Evolutionary conservation across 1,140 invertebrate genomes (phyloP), one percentile per base, ranked within the genome.

Genomic region (Pseudomyrmex pallidus): DNA sequence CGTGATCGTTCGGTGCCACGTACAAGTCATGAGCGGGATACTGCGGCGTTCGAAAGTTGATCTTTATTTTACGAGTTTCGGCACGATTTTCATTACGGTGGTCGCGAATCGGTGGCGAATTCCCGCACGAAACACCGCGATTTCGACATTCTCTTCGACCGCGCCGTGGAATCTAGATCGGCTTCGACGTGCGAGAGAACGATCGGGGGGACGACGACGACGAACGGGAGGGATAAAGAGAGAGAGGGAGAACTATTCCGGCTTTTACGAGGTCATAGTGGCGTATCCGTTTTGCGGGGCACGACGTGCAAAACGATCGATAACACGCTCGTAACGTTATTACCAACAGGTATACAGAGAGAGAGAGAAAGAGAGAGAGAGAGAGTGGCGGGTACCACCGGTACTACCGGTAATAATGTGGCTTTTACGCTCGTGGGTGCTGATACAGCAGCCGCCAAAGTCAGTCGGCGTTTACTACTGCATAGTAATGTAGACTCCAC

Each of bases 291-390:
- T 92, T 92, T 90, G 88, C 85, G 89, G 85, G 90, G 87, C 91
- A 91, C 91, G 89, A 89, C 86, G 91, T 92, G 91, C 88, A 90
- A 91, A 92, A 88, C 91, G 91, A 92, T 92, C 92, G 92, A 92
- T 92, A 92, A 91, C 90, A 90, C 78, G 86, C 88, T 91, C 91
- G 91, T 91, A 91, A 92, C 90, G 87, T 92, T 92, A 92, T 92
- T 92, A 92, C 90, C 90, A 87, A 87, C 91, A 87, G 85, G 87
- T 89, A 90, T 84, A 87, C 89, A 78, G 84, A 89, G 85, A 35
- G 35, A 35, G 35, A 35, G 35, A 35, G 35, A 35, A 5, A 35
- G 35, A 25, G 25, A 25, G 25, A 25, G 25, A 25, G 35, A 35
- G 35, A 35, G 35, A 35, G 35, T 35, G 35, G 80, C 85, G 87